phyloP scores from a whole-genome alignment of 2,113 vertebrate species.

The Pseudolaguvia tuberculata region DNA sequence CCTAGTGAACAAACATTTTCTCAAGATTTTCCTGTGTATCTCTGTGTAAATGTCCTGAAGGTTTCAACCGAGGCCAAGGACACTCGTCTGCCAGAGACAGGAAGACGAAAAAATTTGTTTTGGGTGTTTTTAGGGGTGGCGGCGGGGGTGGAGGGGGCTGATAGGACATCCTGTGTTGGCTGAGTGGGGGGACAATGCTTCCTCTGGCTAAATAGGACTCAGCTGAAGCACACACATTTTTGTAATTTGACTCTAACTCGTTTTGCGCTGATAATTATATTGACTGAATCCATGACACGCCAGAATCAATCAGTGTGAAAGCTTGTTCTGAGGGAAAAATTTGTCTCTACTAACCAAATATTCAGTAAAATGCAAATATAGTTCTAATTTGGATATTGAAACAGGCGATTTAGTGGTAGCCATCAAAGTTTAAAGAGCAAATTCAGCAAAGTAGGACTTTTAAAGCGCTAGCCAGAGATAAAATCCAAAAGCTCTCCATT shows the following conservation, averaged over 20 bases:
- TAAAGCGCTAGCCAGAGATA: conserved; percentile 48
- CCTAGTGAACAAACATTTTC: not conserved
- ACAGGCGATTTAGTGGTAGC: not conserved
- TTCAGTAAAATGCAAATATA: not conserved
- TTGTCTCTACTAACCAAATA: not conserved
- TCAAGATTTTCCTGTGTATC: not conserved
- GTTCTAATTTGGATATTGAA: not conserved
- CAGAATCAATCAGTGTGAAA: not conserved
- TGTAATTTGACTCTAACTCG: not conserved
- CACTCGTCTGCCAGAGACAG: conserved; percentile 38
- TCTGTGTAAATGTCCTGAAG: conserved; percentile 22
- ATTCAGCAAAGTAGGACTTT: conserved; percentile 26
- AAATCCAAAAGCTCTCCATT: conserved; percentile 52
- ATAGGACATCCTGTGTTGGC: conserved; percentile 49
- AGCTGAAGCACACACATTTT: conserved; percentile 19
- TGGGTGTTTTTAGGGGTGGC: not conserved
- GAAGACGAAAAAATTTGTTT: conserved; percentile 38
- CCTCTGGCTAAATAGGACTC: conserved; percentile 45
- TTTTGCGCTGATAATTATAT: not conserved
- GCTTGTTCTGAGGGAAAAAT: not conserved
- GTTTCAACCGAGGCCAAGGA: conserved; percentile 28
- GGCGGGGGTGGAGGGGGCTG: conserved; percentile 10
- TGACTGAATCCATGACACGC: not conserved
- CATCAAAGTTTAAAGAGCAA: conserved; percentile 21
- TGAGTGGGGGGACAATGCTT: conserved; percentile 33